Evolutionary conservation across 2,797 vertebrate genomes (phyloP).

Genomic region (Poeciliopsis paucimaculata): DNA sequence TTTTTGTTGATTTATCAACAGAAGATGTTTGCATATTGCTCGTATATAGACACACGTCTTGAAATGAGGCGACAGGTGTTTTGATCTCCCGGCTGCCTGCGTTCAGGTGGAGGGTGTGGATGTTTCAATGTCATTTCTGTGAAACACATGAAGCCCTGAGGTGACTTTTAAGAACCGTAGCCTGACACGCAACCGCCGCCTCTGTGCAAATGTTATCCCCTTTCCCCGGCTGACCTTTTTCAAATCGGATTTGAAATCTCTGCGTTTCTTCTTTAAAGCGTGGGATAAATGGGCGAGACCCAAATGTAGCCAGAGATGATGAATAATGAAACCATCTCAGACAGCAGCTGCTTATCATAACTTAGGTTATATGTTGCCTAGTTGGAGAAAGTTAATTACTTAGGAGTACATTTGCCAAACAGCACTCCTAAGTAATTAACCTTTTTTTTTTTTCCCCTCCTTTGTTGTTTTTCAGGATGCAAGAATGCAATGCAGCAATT

Average conservation of each 20-base stretch:
- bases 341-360: not conserved
- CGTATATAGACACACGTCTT: not conserved
- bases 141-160: constrained; percentile 28
- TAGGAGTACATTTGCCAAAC: not conserved
- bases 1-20: not conserved
- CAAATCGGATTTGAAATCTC: not conserved
- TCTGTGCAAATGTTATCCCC: not conserved
- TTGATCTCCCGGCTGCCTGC: constrained; percentile 26
- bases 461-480: not conserved
- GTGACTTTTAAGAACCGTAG: constrained; percentile 23
- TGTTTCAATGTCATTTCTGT: constrained; percentile 37
- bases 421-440: not conserved
- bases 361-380: not conserved
- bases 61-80: not conserved
- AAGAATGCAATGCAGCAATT: not conserved
- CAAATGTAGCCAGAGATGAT: not conserved
- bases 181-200: not conserved
- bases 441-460: not conserved
- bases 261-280: not conserved
- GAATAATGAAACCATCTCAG: not conserved
- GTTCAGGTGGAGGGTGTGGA: constrained; percentile 13
- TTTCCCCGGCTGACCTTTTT: constrained; percentile 5
- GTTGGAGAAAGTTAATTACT: not conserved
- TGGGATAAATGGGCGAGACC: not conserved
- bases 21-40: not conserved